phyloP scores from a whole-genome alignment of 1,140 invertebrate species.

The Gryllus bimaculatus region DNA sequence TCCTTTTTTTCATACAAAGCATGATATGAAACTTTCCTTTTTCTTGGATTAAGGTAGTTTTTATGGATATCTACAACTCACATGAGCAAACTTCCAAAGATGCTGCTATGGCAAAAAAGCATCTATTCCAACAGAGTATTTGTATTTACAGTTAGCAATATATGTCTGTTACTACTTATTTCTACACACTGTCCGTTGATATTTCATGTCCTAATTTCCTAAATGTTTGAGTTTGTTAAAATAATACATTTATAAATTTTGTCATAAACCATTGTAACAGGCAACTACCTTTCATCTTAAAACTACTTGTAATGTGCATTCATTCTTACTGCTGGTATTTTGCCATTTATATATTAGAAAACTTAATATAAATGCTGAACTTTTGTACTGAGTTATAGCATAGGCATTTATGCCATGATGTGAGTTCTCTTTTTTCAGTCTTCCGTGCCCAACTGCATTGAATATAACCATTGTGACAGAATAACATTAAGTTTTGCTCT shows the following conservation, averaged over 20 bases:
- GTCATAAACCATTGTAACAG: not conserved
- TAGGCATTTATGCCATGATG: not conserved
- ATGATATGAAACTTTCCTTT: not conserved
- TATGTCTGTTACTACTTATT: not conserved
- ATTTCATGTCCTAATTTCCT: not conserved
- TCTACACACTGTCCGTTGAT: not conserved
- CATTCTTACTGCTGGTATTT: not conserved
- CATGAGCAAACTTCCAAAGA: not conserved
- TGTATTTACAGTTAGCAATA: not conserved
- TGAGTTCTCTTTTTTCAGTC: constrained; percentile 1
- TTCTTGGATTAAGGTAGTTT: not conserved
- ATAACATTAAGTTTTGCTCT: constrained; percentile 1
- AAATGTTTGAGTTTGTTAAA: not conserved
- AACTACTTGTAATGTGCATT: not conserved
- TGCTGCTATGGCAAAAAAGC: not conserved
- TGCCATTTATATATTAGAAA: not conserved
- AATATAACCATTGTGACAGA: not conserved
- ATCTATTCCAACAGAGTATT: not conserved
- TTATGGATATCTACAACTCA: not conserved
- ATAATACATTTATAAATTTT: not conserved
- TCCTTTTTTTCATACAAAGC: not conserved
- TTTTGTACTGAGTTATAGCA: not conserved
- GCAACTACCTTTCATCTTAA: not conserved
- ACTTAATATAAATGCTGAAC: not conserved
- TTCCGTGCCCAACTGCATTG: not conserved